Percentiles rank a stretch among this genome's conserved stretches.
These are phyloP conservation scores for Synergus laeviventris DNA, from an alignment of 2,888 invertebrate species.

Conservation along the genomic window DNA sequence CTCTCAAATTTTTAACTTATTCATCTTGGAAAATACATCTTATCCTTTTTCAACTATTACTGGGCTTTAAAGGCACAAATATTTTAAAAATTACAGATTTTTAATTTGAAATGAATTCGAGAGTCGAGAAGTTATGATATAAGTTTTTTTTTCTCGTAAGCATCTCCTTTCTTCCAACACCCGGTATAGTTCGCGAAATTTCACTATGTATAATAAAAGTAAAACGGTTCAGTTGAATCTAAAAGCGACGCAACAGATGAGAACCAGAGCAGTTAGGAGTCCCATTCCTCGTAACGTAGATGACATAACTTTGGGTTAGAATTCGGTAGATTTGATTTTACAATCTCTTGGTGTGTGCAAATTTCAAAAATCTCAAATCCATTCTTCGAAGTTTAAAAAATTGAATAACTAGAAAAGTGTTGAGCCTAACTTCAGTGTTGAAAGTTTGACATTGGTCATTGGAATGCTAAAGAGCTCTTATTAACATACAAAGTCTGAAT, in stretches of 20 bases:
- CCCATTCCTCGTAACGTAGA: background rate
- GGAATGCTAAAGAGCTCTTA: background rate
- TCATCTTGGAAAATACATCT: no score
- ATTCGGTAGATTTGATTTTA: background rate
- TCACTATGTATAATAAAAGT: background rate
- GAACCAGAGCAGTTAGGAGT: background rate
- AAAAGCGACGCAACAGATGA: background rate
- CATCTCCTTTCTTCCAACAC: background rate
- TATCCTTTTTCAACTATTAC: no score
- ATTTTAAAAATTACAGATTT: no score
- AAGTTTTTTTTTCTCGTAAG: background rate
- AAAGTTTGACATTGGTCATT: background rate
- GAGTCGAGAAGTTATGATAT: background rate
- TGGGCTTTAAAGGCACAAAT: no score
- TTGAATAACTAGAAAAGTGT: background rate
- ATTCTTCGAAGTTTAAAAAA: background rate
- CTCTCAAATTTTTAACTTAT: no score
- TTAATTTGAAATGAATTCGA: background rate
- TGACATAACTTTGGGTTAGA: conserved; percentile 1
- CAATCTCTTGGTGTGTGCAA: background rate
- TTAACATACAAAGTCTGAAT: background rate
- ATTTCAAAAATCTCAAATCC: background rate
- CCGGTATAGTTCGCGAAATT: background rate
- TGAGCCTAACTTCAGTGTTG: background rate
- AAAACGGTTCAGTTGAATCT: conserved; percentile 9